phyloP scores from a whole-genome alignment of 2,113 vertebrate genomes.

The Galemys pyrenaicus region DNA sequence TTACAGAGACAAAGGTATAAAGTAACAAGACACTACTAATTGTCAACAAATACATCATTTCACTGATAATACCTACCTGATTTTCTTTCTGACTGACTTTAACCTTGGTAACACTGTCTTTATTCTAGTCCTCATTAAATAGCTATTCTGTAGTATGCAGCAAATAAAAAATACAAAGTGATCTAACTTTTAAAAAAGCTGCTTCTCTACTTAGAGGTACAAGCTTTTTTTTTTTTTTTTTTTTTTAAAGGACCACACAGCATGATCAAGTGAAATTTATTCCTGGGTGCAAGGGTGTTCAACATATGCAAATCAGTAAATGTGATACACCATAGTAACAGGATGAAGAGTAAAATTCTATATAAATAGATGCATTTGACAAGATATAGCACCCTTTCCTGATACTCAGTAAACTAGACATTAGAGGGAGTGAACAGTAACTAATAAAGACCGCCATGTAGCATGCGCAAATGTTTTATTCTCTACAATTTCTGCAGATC shows the following conservation, averaged over 20 bases:
- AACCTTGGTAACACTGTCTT: not conserved
- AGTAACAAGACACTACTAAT: not conserved
- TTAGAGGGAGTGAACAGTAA: not conserved
- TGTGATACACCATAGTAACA: not conserved
- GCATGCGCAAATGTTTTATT: not conserved
- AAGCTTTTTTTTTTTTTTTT: too few relatives aligned
- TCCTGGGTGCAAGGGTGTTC: too few relatives aligned
- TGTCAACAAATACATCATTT: not conserved
- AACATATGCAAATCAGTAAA: too few relatives aligned
- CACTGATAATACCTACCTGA: not conserved
- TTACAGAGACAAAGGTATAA: not conserved
- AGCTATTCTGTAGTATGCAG: conserved; percentile 11
- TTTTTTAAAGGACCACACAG: too few relatives aligned
- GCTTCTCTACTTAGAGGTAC: not conserved
- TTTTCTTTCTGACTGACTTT: not conserved
- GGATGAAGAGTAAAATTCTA: not conserved
- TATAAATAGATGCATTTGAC: not conserved
- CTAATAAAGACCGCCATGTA: not conserved
- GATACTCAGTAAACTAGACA: not conserved
- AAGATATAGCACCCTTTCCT: not conserved
- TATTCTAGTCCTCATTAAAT: not conserved
- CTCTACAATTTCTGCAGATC: not conserved
- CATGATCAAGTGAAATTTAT: not conserved
- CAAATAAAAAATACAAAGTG: not conserved
- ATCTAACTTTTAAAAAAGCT: not conserved